Evolutionary conservation across 2,113 vertebrate species (phyloP).

Genomic region (Eulemur rufifrons): DNA sequence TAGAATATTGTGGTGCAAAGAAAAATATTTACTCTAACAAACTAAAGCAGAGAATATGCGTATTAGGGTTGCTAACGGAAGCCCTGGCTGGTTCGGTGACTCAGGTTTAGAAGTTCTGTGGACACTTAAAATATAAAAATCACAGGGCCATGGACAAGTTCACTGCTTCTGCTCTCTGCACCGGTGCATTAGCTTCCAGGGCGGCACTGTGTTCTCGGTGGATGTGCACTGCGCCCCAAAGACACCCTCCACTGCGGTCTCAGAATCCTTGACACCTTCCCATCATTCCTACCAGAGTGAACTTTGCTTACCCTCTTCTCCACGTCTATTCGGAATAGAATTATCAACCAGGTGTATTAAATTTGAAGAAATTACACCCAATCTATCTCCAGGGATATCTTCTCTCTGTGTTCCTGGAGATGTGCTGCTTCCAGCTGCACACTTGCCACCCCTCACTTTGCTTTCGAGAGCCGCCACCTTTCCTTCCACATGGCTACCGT

Average conservation of each 20-base stretch:
- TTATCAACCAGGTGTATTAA: background rate
- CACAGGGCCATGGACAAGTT: rapidly evolving
- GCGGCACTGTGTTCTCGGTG: too few species aligned
- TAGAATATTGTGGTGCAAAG: background rate
- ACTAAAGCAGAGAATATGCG: background rate
- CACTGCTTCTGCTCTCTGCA: background rate
- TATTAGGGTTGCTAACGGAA: background rate
- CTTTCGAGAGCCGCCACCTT: rapidly evolving
- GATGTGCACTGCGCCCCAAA: rapidly evolving
- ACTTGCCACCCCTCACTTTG: background rate
- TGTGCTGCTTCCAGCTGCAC: rapidly evolving
- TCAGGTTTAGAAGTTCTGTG: background rate
- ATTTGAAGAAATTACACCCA: background rate
- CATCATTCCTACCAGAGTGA: too few species aligned
- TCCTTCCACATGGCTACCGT: background rate
- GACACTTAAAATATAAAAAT: too few species aligned
- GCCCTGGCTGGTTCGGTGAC: too few species aligned
- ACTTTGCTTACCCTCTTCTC: background rate
- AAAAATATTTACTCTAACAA: background rate
- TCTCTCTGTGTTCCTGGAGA: background rate
- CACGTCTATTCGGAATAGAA: background rate
- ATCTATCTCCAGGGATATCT: background rate
- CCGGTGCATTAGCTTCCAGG: rapidly evolving
- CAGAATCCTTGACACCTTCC: background rate
- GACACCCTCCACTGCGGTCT: rapidly evolving